Base-by-base conservation (phyloP, 1,140 invertebrate genomes). In the Bombus fervidus region DNA sequence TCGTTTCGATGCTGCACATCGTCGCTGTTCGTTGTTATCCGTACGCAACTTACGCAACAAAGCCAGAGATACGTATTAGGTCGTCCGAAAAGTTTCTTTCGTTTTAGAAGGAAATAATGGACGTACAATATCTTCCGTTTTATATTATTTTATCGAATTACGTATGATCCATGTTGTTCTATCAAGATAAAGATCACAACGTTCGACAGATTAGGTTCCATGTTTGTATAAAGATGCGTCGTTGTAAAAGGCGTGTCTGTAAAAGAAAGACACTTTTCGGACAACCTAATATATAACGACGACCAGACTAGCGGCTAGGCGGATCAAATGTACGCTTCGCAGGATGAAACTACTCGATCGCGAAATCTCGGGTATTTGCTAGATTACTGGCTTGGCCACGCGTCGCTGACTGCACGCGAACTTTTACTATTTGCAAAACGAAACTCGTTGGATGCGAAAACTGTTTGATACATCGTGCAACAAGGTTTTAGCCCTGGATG, bases 211-310 rank as follows among this genome's bases (percentile, higher is more conserved):
- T 47, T 47, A 47, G 13, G 13, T 15, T 15, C 15, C 43, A 0
- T 0, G 43, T 47, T 15, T 43, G 13, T 43, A 15, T 43, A 43
- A 43, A 43, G 13, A 43, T 5, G 3, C 43, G 43, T 15, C 0
- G 3, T 15, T 6, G 43, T 43, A 15, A 15, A 43, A 43, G 0
- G 15, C 43, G 43, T 6, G 43, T 43, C 13, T 15, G 43, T 15
- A 5, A 15, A 43, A 15, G 10, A 43, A 15, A 1, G 0, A 15
- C 43, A 43, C 13, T 43, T 43, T 43, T 6, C 43, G 0, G 5
- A 47, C 43, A 15, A 47, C 43, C 15, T 80, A 59, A 89, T 62
- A 68, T 82, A 76, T 79, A 72, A 87, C 83, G 53, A 83, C 43
- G 71, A n/a, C 22, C 47, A 53, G 39, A 41, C 34, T n/a, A 37